These are phyloP conservation scores for Gymnocheta viridis DNA, from an alignment of 2,888 invertebrate genomes.

Conservation along the genomic window DNA sequence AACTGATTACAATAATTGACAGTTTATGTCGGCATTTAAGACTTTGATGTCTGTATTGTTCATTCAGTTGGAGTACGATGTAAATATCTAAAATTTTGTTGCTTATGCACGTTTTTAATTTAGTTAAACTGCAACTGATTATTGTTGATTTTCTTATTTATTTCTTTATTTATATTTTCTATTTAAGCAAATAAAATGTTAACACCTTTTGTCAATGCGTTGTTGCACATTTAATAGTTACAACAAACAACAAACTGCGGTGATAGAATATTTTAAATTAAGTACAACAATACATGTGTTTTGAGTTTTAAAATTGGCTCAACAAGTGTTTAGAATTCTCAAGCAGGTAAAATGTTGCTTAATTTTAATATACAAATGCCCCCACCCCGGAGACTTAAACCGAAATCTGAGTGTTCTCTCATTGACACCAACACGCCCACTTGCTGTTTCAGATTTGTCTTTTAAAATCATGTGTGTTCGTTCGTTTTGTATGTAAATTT, in stretches of 20 bases:
- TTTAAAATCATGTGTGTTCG: conserved; percentile 3
- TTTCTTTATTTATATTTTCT: conserved; percentile 4
- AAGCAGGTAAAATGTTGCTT: conserved; percentile 22
- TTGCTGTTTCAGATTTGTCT: conserved; percentile 9
- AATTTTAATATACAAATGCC: background rate
- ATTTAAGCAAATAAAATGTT: conserved; percentile 28
- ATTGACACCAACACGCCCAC: conserved; percentile 44
- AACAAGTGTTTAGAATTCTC: conserved; percentile 51
- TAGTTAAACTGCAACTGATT: conserved; percentile 37
- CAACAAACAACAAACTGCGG: background rate
- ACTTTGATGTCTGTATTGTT: conserved; percentile 58
- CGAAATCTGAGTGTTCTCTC: background rate
- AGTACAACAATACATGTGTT: background rate
- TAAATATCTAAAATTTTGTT: conserved; percentile 24
- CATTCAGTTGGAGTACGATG: background rate
- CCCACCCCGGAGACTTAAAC: background rate
- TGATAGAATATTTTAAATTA: conserved; percentile 5
- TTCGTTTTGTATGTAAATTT: conserved; percentile 21
- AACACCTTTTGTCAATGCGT: conserved; percentile 41
- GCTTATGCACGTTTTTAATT: conserved; percentile 38
- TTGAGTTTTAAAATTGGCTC: conserved; percentile 33
- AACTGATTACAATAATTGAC: conserved; percentile 58
- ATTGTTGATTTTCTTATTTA: conserved; percentile 9
- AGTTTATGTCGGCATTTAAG: conserved; percentile 61
- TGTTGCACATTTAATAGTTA: conserved; percentile 18